Base-by-base conservation (phyloP, 2,888 invertebrate genomes). In the Artemia sinica region DNA sequence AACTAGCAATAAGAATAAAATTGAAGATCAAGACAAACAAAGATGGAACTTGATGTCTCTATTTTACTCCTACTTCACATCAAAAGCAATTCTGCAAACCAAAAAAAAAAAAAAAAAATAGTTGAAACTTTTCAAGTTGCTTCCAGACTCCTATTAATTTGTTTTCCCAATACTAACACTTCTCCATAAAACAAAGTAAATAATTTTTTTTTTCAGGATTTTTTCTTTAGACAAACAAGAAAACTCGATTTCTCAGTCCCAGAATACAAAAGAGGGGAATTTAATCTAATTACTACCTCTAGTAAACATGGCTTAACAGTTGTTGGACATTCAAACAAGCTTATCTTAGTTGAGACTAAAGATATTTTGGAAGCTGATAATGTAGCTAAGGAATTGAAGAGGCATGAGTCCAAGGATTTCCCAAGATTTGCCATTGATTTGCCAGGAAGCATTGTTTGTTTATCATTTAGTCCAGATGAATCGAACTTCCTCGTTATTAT, bases 221-320 rank as follows among this genome's bases (percentile, higher is more conserved):
- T 58, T 58, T 58, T 58, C 14, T 58, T 58, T 58, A n/a, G 58
- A 8, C 58, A 58, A 58, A 9, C 18, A n/a, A 58, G 58, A 58
- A 58, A 18, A 58, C 18, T 58, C 8, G 10, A 58, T 18, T 58
- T 58, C 58, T 18, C n/a, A 1, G 10, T 18, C n/a, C 10, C 58
- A 14, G 58, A 18, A 9, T 58, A 18, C 58, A 58, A 58, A 58
- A 58, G 1, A 9, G 18, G 8, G 18, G 58, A 8, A 58, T 28
- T 28, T 28, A 58, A 8, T 8, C 18, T 58, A 58, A 14, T 58
- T n/a, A 18, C 8, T 14, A 10, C 58, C n/a, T 58, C 58, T 18
- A 58, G 58, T 18, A 58, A 58, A 10, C 58, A 58, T 58, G 58
- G 58, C n/a, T n/a, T 58, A 18, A 58, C 58, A 9, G 10, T 10